phyloP scores from a whole-genome alignment of 2,797 vertebrate genomes.

The Enteromius thamalakanensis region DNA sequence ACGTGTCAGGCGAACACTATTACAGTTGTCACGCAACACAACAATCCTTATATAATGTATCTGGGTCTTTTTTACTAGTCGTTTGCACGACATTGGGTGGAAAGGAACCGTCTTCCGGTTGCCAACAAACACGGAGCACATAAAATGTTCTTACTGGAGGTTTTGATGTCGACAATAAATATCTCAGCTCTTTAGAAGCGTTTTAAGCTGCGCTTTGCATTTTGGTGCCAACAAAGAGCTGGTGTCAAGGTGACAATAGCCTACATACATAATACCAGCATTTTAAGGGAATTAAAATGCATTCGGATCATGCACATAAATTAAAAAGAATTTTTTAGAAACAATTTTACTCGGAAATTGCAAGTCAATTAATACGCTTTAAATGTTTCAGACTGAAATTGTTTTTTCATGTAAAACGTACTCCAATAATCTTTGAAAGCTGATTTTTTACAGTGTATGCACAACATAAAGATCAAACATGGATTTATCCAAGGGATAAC shows the following conservation, averaged over 20 bases:
- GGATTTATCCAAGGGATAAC: background rate
- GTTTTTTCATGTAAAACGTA: background rate
- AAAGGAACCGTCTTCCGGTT: conserved; percentile 31
- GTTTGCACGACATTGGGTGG: conserved; percentile 53
- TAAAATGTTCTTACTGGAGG: conserved; percentile 38
- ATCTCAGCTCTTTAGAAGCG: conserved; percentile 1
- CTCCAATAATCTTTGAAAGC: background rate
- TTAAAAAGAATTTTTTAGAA: background rate
- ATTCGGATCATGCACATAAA: background rate
- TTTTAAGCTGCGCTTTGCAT: background rate
- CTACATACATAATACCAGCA: background rate
- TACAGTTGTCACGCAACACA: conserved; percentile 44
- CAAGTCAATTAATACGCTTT: background rate
- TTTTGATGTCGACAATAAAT: conserved; percentile 32
- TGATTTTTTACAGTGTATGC: background rate
- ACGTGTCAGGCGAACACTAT: conserved; percentile 42
- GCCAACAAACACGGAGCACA: conserved; percentile 36
- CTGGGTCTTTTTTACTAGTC: conserved; percentile 53
- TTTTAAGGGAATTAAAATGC: background rate
- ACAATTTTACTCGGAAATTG: background rate
- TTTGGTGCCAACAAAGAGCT: background rate
- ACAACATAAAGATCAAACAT: conserved; percentile 13
- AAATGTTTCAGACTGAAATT: background rate
- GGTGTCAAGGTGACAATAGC: background rate
- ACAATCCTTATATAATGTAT: conserved; percentile 53